Base-by-base conservation (phyloP, 1,140 invertebrate species). In the Drosophila arizonae region DNA sequence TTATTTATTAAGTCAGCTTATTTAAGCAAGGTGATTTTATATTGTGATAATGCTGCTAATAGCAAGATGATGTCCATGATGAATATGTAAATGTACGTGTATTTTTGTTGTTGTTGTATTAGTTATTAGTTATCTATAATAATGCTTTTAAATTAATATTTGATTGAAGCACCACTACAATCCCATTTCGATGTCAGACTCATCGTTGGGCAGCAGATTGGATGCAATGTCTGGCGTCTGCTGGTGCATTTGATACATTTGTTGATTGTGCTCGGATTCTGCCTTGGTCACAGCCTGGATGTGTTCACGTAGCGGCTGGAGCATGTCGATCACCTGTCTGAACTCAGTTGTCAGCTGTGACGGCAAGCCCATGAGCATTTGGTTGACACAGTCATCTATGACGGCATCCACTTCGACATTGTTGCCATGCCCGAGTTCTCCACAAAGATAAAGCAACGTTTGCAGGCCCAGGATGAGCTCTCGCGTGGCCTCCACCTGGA, bases 361-460 rank as follows among this genome's bases (percentile, higher is more conserved):
- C 0, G 71, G 75, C 0, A 77, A 28, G 6, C 15, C 48, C 0
- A 41, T 13, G 15, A 57, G 5, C 48, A 86, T 36, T 5, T 68
- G 48, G 8, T 13, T n/a, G 3, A 81, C 28, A 9, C 72, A 26
- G 5, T 65, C 65, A 0, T 75, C 54, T 3, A 81, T 15, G 0
- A 81, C 26, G 1, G 48, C 8, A n/a, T 70, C 64, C 26, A 81
- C 43, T 2, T 81, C 75, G 15, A 26, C 1, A 17, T 68, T 63
- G 4, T 72, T 72, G 11, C 72, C 65, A n/a, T 61, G 30, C 0
- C 75, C 67, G 56, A 86, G 8, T 9, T 70, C 55, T 0, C 67
- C 68, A 26, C 54, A 65, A 1, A 87, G 9, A 41, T 82, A 63
- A 0, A 86, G 39, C 0, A 87, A 11, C 0, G 82, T 87, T 24